These are phyloP conservation scores for Penaeus chinensis DNA, from an alignment of 1,140 invertebrate species.

Conservation along the genomic window DNA sequence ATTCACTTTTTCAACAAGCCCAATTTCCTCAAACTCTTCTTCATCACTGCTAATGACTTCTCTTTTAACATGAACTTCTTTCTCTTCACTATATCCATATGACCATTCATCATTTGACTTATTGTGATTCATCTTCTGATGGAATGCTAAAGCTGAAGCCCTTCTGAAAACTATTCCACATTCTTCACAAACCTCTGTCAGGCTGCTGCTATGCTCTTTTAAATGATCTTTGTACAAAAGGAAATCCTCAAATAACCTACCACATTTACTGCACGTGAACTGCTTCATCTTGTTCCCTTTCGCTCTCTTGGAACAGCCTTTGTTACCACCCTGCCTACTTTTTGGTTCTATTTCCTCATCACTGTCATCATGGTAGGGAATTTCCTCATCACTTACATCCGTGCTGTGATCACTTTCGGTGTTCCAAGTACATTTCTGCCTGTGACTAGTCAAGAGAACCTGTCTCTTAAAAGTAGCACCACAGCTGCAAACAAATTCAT, in stretches of 20 bases:
- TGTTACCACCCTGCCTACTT: not conserved
- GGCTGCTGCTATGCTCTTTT: not conserved
- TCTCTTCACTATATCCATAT: slow-evolving; percentile 11
- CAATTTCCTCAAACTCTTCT: too few species aligned
- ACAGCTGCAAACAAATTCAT: not conserved
- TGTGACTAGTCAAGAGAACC: not conserved
- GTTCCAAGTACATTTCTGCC: not conserved
- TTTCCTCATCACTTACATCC: not conserved
- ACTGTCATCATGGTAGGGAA: not conserved
- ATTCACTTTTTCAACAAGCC: too few species aligned
- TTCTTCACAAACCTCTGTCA: slow-evolving; percentile 21
- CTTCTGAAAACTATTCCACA: slow-evolving; percentile 41
- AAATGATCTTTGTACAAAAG: slow-evolving; percentile 18
- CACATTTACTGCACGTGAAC: slow-evolving; percentile 28
- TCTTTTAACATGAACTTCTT: not conserved
- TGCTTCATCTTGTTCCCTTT: not conserved
- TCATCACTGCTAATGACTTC: not conserved
- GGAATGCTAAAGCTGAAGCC: slow-evolving; percentile 40
- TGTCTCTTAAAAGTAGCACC: not conserved
- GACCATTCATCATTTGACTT: slow-evolving; percentile 27
- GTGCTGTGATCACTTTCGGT: not conserved
- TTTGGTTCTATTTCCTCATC: not conserved
- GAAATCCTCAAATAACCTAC: not conserved
- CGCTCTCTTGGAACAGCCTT: not conserved
- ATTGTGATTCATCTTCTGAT: slow-evolving; percentile 39